A percentile compares a stretch with the other conserved stretches of the same genome.
Conservation (phyloP, 2,888 invertebrate genomes). For the Drosophila prostipennis region DNA sequence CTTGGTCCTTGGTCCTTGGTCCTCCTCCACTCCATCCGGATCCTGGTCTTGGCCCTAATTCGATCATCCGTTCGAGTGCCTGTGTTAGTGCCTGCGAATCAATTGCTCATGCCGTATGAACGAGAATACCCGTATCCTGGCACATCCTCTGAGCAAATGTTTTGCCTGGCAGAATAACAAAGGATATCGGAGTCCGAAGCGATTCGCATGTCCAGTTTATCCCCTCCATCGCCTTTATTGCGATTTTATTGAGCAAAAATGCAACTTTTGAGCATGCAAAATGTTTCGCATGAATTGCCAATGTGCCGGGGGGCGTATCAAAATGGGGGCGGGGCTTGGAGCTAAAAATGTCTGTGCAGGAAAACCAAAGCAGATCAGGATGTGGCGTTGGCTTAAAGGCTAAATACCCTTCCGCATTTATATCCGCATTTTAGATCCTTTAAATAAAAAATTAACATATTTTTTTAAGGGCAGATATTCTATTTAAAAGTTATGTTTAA, state of each 20-base stretch:
- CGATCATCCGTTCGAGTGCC: conserved; percentile 65
- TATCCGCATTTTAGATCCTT: not conserved
- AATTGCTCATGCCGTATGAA: conserved; percentile 67
- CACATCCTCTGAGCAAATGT: conserved; percentile 65
- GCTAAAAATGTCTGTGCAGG: conserved; percentile 17
- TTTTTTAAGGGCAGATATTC: not conserved
- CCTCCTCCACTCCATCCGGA: conserved; percentile 7
- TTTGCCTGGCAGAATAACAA: conserved; percentile 55
- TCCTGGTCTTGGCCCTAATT: conserved; percentile 51
- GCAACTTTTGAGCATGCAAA: conserved; percentile 72
- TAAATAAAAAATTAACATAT: not conserved
- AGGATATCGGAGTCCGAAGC: conserved; percentile 47
- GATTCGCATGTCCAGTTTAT: conserved; percentile 53
- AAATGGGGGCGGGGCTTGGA: not conserved
- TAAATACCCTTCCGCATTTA: not conserved
- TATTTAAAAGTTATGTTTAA: no score
- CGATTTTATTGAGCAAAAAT: conserved; percentile 75
- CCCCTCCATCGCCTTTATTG: conserved; percentile 61
- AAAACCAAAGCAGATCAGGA: conserved; percentile 11
- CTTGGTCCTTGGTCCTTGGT: not conserved
- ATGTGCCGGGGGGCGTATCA: conserved; percentile 21
- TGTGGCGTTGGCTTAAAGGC: conserved; percentile 4
- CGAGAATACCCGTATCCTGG: conserved; percentile 48
- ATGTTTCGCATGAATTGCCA: conserved; percentile 61
- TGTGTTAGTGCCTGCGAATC: conserved; percentile 44